Percentiles rank a stretch among this genome's conserved stretches.
Conservation (phyloP, 2,888 invertebrate genomes). For the Nymphalis c-album region DNA sequence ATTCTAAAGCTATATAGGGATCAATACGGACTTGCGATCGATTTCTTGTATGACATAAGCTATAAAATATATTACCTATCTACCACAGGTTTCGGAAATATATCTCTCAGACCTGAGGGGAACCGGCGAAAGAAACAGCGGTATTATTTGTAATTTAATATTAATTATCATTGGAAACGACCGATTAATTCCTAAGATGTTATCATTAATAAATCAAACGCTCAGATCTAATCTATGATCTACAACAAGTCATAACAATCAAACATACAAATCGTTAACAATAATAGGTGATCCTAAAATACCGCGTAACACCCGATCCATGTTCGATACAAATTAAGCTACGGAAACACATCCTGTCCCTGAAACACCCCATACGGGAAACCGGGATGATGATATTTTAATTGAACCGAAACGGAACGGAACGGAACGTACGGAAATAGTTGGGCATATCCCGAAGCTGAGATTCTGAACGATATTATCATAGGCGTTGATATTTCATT, state of each 20-base stretch:
- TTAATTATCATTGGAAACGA: no score
- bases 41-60: no score
- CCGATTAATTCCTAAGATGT: no score
- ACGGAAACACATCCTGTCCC: conserved; percentile 28
- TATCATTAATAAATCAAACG: no score
- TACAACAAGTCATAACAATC: neutral
- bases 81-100: no score
- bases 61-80: no score
- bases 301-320: neutral
- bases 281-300: neutral
- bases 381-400: conserved; percentile 16
- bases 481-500: conserved; percentile 3
- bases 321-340: conserved; percentile 4
- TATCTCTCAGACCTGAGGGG: no score
- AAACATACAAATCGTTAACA: neutral
- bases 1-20: no score
- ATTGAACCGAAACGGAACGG: conserved; percentile 13
- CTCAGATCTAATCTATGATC: no score
- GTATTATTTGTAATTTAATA: no score
- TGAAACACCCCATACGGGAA: conserved; percentile 23
- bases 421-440: conserved; percentile 16
- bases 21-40: no score
- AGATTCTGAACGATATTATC: neutral
- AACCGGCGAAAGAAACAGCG: no score
- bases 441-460: neutral